Evolutionary conservation across 2,888 invertebrate genomes (phyloP), one percentile per base, ranked within the genome.

Genomic region (Lycocerus yunnanus): DNA sequence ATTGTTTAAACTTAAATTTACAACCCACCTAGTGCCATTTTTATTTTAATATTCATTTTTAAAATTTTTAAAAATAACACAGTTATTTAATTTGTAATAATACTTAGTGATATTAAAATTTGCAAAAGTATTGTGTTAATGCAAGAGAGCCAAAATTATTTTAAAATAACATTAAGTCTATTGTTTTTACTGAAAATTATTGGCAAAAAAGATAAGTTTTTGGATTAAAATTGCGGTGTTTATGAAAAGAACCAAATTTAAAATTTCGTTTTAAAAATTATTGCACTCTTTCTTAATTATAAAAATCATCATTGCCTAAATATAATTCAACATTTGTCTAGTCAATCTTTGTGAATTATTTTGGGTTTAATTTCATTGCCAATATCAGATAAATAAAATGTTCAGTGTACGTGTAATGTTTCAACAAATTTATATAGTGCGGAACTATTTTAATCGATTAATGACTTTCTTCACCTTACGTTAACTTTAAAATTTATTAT

Each of bases 371-470:
- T 18, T 69, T 66, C 73, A 69, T 66, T 69, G 73, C 73, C 73
- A 73, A 73, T 73, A 73, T 69, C 73, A 73, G 73, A 69, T 73
- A 68, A 72, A 63, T n/a, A 43, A 18, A 43, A 67, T 16, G 13
- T 67, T 66, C 13, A 65, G 24, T 67, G 67, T 58, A 11, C 16
- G 18, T 24, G 16, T 18, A 63, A 20, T 63, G 61, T 63, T 15
- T 20, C 11, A n/a, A 14, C 16, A 63, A 63, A 63, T 43, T 43
- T 43, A 43, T 43, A 43, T 43, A 43, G 43, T 43, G 43, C n/a
- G 43, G 43, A 43, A 43, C 43, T 43, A 43, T 43, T n/a, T 43
- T 43, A 43, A 43, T 43, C 43, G 43, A 43, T 43, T 18, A 16
- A 63, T 18, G 18, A 18, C 10, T 18, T 63, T 63, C 15, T 60